These are phyloP conservation scores for Cotesia glomerata DNA, from an alignment of 1,140 invertebrate species.

Conservation along the genomic window DNA sequence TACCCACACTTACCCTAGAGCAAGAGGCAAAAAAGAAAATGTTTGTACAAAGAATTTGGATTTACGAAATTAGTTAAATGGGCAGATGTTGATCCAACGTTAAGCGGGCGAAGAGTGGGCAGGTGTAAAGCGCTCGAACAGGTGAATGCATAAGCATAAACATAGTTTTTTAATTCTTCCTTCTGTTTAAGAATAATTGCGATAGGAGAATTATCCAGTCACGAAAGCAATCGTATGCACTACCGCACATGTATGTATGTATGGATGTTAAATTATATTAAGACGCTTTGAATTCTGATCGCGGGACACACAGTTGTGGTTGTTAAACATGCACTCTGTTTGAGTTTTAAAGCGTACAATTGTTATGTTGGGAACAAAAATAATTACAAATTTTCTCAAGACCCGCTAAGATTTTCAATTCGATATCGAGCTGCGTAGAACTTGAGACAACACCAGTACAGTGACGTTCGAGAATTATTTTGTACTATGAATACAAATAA, in stretches of 20 bases:
- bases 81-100: conserved; percentile 29
- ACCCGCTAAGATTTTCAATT: conserved; percentile 35
- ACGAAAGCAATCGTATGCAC: no score
- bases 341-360: background rate
- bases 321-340: background rate
- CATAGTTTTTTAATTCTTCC: background rate
- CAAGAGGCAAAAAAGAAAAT: no score
- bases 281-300: no score
- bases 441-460: background rate
- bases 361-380: background rate
- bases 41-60: no score
- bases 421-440: conserved; percentile 30
- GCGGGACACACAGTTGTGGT: no score
- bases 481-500: conserved; percentile 45
- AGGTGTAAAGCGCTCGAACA: conserved; percentile 41
- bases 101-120: conserved; percentile 34
- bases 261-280: no score
- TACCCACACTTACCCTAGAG: no score
- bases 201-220: conserved; percentile 20
- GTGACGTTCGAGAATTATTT: conserved; percentile 42
- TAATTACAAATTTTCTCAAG: background rate
- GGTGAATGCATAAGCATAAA: conserved; percentile 33
- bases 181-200: background rate
- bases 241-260: no score
- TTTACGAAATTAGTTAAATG: background rate